These are phyloP conservation scores for Bradypodion ventrale DNA, from an alignment of 2,797 vertebrate genomes.

Conservation along the genomic window DNA sequence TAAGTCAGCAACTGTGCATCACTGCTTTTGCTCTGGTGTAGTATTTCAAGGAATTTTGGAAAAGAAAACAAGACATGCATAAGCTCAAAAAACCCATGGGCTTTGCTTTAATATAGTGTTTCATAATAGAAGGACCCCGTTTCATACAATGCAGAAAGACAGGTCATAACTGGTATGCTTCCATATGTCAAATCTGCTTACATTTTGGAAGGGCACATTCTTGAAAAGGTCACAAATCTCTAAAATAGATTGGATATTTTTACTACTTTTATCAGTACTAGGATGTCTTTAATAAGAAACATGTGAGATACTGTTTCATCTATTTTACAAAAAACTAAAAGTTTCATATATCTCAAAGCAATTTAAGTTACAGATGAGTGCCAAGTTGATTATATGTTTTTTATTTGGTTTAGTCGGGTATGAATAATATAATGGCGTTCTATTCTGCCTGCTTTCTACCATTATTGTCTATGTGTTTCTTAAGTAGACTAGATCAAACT, in stretches of 20 bases:
- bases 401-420: neutral
- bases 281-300: neutral
- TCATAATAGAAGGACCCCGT: constrained; percentile 13
- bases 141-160: neutral
- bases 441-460: neutral
- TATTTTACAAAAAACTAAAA: neutral
- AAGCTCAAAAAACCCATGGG: constrained; percentile 19
- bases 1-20: neutral
- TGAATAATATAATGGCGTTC: neutral
- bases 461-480: constrained; percentile 12
- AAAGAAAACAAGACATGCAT: constrained; percentile 4
- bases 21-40: constrained; percentile 10
- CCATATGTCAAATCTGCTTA: constrained; percentile 31
- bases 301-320: neutral
- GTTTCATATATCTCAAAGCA: neutral
- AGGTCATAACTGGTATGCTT: constrained; percentile 34
- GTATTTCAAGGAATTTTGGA: constrained; percentile 17
- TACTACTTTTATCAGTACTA: neutral
- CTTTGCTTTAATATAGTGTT: constrained; percentile 36
- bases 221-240: neutral
- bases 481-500: neutral
- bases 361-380: neutral
- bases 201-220: constrained; percentile 21
- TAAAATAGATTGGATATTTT: constrained; percentile 13
- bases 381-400: too few species aligned